Evolutionary conservation across 2,797 vertebrate genomes (phyloP), one percentile per base, ranked within the genome.

Genomic region (Myotis daubentonii): DNA sequence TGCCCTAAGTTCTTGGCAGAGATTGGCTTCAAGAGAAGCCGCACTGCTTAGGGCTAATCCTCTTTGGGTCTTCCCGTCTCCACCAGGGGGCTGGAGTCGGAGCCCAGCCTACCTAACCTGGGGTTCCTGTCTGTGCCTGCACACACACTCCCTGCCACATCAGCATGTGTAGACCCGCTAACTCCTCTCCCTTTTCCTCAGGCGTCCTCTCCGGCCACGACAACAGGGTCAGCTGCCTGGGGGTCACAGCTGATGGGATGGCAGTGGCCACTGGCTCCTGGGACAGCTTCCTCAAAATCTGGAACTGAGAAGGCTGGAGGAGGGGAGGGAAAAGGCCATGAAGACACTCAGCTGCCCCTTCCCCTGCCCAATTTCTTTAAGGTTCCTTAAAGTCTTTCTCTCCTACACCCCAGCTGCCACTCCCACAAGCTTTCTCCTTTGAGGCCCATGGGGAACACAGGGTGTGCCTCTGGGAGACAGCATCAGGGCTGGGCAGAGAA

Each of bases 261-360:
- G 99, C 99, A 0, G 99, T 99, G 95, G 99, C 99, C 97, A 99
- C 99, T 0, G 99, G 99, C 89, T 99, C 99, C 97, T 99, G 99
- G 99, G 99, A 99, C 98, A 99, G 99, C 98, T 99, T 99, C 98
- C 99, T 99, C 97, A 99, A 99, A 98, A 98, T 99, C 93, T 99
- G 99, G 99, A 99, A 99, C 98, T 99, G 98, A 98, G 85, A 94
- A 94, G 0, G 0, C 51, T 78, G 98, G 89, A 83, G n/a, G 15
- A 66, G 72, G 74, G 87, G 93, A 81, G 49, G 94, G 66, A 49
- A 90, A 93, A 0, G 13, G 89, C 89, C 87, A 4, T 1, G 95
- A 90, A 84, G 86, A 93, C 19, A 25, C 6, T 57, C 94, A 68
- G 36, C 78, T 33, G 55, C 30, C 74, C 72, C 66, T 57, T 33